A percentile compares a stretch with the other conserved stretches of the same genome.
Conservation (phyloP, 2,797 vertebrate species). For the Lepus oiostolus region DNA sequence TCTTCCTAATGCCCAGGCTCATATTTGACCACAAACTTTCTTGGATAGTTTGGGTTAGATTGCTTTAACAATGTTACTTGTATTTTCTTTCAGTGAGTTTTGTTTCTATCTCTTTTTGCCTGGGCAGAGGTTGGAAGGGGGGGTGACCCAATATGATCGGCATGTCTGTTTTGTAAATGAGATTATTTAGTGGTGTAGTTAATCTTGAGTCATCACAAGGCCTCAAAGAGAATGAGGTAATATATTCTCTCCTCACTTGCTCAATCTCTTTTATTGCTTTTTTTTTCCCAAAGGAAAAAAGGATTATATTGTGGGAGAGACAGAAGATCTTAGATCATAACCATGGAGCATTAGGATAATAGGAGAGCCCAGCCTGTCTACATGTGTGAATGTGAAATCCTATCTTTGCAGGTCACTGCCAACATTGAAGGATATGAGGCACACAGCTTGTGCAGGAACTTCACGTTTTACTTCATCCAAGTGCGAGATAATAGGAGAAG, state of each 20-base stretch:
- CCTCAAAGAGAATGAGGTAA: conserved; percentile 68
- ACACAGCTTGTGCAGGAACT: neutral
- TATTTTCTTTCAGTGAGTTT: conserved; percentile 19
- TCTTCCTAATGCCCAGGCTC: conserved; percentile 15
- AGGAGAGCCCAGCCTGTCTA: neutral
- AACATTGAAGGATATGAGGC: conserved; percentile 35
- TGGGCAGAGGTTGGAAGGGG: neutral
- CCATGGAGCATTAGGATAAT: neutral
- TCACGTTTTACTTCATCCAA: conserved; percentile 48
- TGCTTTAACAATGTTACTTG: conserved; percentile 8
- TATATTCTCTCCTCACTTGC: conserved; percentile 60
- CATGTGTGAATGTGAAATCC: conserved; percentile 52
- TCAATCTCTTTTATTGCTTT: conserved; percentile 26
- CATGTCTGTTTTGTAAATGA: conserved; percentile 64
- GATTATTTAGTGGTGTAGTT: conserved; percentile 65
- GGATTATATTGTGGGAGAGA: conserved; percentile 58
- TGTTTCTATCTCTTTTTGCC: conserved; percentile 2
- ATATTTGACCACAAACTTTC: neutral
- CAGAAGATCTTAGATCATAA: conserved; percentile 57
- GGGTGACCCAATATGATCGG: conserved; percentile 53
- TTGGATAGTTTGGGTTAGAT: neutral
- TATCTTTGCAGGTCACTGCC: conserved; percentile 74
- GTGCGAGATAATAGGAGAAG: neutral
- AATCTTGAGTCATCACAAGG: conserved; percentile 50
- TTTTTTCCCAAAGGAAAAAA: conserved; percentile 4